Evolutionary conservation across 2,888 invertebrate genomes (phyloP).

Genomic region (Dryococelus australis): DNA sequence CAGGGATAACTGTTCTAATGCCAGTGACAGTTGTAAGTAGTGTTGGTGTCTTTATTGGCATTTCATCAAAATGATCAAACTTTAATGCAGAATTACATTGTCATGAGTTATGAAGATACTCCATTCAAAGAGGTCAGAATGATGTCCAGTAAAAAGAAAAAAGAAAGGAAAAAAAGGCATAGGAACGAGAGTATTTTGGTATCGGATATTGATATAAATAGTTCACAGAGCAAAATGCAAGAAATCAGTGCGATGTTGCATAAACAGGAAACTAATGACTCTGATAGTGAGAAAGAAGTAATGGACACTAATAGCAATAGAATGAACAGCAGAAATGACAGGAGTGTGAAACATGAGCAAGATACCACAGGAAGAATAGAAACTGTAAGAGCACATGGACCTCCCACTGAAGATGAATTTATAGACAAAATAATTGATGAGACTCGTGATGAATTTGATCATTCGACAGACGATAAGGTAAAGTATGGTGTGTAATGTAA

Average conservation of each 20-base stretch:
- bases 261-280: neutral
- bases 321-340: neutral
- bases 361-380: neutral
- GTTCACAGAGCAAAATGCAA: neutral
- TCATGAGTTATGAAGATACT: too few relatives aligned
- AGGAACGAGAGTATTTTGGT: too few relatives aligned
- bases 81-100: too few relatives aligned
- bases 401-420: neutral
- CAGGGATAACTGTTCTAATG: too few relatives aligned
- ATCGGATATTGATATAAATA: neutral
- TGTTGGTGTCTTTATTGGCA: too few relatives aligned
- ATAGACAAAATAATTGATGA: neutral
- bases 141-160: too few relatives aligned
- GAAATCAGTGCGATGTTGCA: neutral
- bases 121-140: too few relatives aligned
- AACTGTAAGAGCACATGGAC: neutral
- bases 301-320: neutral
- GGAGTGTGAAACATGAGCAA: neutral
- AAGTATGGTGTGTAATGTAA: neutral
- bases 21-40: too few relatives aligned
- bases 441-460: neutral
- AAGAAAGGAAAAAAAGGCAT: too few relatives aligned
- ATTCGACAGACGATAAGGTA: neutral
- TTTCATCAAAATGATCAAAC: too few relatives aligned
- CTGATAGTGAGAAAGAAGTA: neutral